Evolutionary conservation across 2,797 vertebrate species (phyloP), one percentile per base, ranked within the genome.

Genomic region (Crocodylus rhombifer): DNA sequence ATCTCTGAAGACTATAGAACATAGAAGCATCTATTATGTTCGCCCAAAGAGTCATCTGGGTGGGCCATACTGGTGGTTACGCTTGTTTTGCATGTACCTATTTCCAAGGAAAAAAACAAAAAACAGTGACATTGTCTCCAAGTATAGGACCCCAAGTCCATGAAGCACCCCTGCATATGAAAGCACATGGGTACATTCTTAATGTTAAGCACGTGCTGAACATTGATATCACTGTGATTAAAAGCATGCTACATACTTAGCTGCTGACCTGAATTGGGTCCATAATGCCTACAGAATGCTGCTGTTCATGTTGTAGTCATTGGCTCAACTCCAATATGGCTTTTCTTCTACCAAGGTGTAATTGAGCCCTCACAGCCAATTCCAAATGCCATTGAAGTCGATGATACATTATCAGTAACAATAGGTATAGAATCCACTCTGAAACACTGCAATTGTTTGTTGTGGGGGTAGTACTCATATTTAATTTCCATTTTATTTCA

Each of bases 381-480:
- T 94, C 82, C 91, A 96, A 92, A 71, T 57, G 26, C 30, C 80
- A 51, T 91, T 93, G 67, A 94, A 91, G 20, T 56, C 25, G 88
- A 25, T 79, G 30, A 61, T 87, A 89, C 84, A 90, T 84, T 86
- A 0, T 75, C 96, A 80, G 91, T 61, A 94, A 56, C 42, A 64
- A 7, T 21, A 55, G 56, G 83, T 75, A 95, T 86, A 89, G 90
- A 91, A 94, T 95, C 90, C 88, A 78, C 79, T 74, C 26, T 42
- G 33, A 94, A 90, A 60, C 51, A 67, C 6, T 90, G 23, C 93
- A 88, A 86, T 90, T 91, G n/a, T 86, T 95, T 91, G 60, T 92
- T 93, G 62, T 89, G 80, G 21, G 93, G 51, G n/a, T 91, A 69
- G 78, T 83, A 95, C 92, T 95, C 86, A 96, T 92, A 94, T 75